Percentiles rank a stretch among this genome's conserved stretches.
These are phyloP conservation scores for Steromphala cineraria DNA, from an alignment of 2,888 invertebrate species.

Conservation along the genomic window DNA sequence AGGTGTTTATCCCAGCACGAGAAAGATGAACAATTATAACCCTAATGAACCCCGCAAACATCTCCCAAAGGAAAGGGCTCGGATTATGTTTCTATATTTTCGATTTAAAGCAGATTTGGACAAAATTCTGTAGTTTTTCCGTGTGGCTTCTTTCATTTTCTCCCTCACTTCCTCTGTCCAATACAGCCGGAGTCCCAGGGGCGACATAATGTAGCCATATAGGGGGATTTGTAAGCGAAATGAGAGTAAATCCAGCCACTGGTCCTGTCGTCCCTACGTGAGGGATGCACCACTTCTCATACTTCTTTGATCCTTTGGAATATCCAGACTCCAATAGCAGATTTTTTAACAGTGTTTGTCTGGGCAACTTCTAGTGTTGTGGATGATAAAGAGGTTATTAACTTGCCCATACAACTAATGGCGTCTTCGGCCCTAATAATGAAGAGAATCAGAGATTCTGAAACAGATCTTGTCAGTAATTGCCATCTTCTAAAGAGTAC, in stretches of 20 bases:
- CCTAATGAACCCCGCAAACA: slow-evolving; percentile 5
- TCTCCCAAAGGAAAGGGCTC: slow-evolving; percentile 9
- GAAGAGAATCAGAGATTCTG: no score
- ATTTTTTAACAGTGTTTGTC: slow-evolving; percentile 11
- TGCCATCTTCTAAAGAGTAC: no score
- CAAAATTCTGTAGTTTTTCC: slow-evolving; percentile 24
- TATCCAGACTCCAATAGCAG: not conserved
- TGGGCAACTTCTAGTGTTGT: not conserved
- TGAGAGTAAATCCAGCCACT: not conserved
- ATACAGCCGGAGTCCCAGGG: not conserved
- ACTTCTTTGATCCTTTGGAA: not conserved
- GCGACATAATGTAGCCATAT: not conserved
- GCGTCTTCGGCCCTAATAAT: not conserved
- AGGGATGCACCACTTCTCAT: no score
- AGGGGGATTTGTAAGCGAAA: slow-evolving; percentile 3
- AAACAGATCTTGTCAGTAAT: no score
- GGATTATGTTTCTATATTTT: slow-evolving; percentile 26
- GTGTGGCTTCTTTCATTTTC: slow-evolving; percentile 23
- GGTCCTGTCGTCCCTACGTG: no score
- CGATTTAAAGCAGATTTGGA: slow-evolving; percentile 24
- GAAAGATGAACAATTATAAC: slow-evolving; percentile 15
- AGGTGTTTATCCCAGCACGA: not conserved
- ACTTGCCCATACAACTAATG: not conserved
- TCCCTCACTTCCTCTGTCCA: not conserved
- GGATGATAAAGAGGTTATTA: slow-evolving; percentile 7